phyloP scores from a whole-genome alignment of 2,113 vertebrate genomes.

The Myanophis thanlyinensis region DNA sequence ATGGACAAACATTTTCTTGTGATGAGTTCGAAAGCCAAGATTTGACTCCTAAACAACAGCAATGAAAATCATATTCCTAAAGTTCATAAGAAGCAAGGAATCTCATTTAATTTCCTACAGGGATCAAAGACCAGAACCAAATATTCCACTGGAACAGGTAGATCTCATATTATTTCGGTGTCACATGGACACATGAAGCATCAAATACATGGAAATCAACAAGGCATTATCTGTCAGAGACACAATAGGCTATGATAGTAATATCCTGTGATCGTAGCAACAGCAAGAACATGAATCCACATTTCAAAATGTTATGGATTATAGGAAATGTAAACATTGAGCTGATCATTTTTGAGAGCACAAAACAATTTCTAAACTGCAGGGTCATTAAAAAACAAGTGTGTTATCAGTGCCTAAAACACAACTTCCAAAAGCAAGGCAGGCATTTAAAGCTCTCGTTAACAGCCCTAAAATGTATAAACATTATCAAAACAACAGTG shows the following conservation, averaged over 20 bases:
- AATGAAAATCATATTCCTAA: not conserved
- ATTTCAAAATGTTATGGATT: not conserved
- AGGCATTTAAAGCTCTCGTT: not conserved
- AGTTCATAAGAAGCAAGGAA: not conserved
- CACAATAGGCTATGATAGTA: not conserved
- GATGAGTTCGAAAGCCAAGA: not conserved
- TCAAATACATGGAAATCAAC: not conserved
- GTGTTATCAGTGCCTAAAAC: not conserved
- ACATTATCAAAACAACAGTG: not conserved
- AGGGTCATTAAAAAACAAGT: not conserved
- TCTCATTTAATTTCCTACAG: not conserved
- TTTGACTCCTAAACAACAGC: not conserved
- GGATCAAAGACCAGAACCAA: not conserved
- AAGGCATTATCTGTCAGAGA: not conserved
- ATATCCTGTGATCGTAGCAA: not conserved
- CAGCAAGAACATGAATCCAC: not conserved
- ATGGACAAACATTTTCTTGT: not conserved
- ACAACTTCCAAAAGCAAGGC: not conserved
- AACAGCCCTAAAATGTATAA: not conserved
- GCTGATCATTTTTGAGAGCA: not conserved
- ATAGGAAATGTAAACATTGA: not conserved
- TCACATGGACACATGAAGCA: not conserved
- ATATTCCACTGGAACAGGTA: not conserved
- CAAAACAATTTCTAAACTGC: not conserved
- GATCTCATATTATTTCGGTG: not conserved